A percentile compares a stretch with the other conserved stretches of the same genome.
These are phyloP conservation scores for Sceloporus tristichus DNA, from an alignment of 2,113 vertebrate genomes.

Conservation along the genomic window DNA sequence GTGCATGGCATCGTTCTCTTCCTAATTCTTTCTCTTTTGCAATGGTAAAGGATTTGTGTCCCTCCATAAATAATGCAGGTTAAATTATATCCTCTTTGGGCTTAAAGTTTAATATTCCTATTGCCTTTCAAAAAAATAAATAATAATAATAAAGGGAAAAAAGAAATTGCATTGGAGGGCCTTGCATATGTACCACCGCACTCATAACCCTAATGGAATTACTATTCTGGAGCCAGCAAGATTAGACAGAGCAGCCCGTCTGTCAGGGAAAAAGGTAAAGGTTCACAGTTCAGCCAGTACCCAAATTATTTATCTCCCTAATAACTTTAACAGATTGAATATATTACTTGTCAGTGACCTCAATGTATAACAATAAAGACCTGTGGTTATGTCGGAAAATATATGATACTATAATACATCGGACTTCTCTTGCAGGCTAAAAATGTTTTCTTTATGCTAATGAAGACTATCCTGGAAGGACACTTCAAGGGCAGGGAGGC, in stretches of 20 bases:
- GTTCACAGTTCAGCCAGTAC: slow-evolving; percentile 90
- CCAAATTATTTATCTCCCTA: slow-evolving; percentile 96
- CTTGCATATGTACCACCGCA: slow-evolving; percentile 79
- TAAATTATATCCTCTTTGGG: slow-evolving; percentile 77
- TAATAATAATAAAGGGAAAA: slow-evolving; percentile 32
- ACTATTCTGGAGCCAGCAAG: slow-evolving; percentile 65
- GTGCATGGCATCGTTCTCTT: slow-evolving; percentile 59
- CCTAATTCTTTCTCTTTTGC: slow-evolving; percentile 74
- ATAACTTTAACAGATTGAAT: slow-evolving; percentile 90
- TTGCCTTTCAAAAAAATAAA: slow-evolving; percentile 65
- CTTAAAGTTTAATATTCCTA: slow-evolving; percentile 82
- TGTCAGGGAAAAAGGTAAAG: slow-evolving; percentile 87
- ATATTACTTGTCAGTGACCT: slow-evolving; percentile 88
- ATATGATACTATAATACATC: slow-evolving; percentile 69
- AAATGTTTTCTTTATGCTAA: slow-evolving; percentile 80
- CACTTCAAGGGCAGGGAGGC: slow-evolving; percentile 75
- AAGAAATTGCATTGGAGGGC: slow-evolving; percentile 77
- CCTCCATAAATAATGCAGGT: slow-evolving; percentile 75
- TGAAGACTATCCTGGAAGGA: slow-evolving; percentile 80
- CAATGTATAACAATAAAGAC: slow-evolving; percentile 78
- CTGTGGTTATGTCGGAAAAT: slow-evolving; percentile 68
- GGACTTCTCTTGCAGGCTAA: slow-evolving; percentile 65
- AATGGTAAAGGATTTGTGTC: slow-evolving; percentile 76
- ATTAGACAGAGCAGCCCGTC: slow-evolving; percentile 80
- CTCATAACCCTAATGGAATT: slow-evolving; percentile 88